These are phyloP conservation scores for Psylliodes chrysocephalus DNA, from an alignment of 2,888 invertebrate genomes.

Conservation along the genomic window DNA sequence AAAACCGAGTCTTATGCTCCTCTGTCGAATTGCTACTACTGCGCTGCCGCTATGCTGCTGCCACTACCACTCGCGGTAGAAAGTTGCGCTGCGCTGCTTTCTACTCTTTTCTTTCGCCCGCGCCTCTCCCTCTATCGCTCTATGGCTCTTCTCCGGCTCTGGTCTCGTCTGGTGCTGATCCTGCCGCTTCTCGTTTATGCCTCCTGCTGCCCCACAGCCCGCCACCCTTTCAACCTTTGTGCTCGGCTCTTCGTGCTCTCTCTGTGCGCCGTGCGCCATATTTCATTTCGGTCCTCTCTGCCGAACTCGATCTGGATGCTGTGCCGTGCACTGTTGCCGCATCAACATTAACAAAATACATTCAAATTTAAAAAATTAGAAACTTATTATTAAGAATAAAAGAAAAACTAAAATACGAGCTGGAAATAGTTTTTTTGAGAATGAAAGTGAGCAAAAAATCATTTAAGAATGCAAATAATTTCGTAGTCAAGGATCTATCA, in stretches of 20 bases:
- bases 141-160: conserved; percentile 2
- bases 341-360: too few species aligned
- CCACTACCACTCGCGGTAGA: conserved; percentile 23
- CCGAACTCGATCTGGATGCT: too few species aligned
- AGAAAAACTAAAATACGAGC: too few species aligned
- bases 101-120: conserved; percentile 4
- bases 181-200: conserved; percentile 12
- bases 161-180: conserved; percentile 2
- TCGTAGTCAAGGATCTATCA: too few species aligned
- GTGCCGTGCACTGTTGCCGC: too few species aligned
- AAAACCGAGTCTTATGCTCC: conserved; percentile 57
- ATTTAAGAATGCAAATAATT: too few species aligned
- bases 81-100: conserved; percentile 19
- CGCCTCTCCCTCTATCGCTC: conserved; percentile 16
- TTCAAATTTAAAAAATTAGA: too few species aligned
- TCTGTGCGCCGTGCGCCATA: not conserved
- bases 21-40: conserved; percentile 61
- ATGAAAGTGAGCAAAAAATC: too few species aligned
- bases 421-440: too few species aligned
- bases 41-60: conserved; percentile 59
- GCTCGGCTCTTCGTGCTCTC: not conserved
- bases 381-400: too few species aligned
- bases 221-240: conserved; percentile 2
- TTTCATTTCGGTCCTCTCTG: not conserved
- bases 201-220: conserved; percentile 11